A percentile compares a stretch with the other conserved stretches of the same genome.
phyloP scores from a whole-genome alignment of 2,888 invertebrate genomes.

The Melanostoma scalare region DNA sequence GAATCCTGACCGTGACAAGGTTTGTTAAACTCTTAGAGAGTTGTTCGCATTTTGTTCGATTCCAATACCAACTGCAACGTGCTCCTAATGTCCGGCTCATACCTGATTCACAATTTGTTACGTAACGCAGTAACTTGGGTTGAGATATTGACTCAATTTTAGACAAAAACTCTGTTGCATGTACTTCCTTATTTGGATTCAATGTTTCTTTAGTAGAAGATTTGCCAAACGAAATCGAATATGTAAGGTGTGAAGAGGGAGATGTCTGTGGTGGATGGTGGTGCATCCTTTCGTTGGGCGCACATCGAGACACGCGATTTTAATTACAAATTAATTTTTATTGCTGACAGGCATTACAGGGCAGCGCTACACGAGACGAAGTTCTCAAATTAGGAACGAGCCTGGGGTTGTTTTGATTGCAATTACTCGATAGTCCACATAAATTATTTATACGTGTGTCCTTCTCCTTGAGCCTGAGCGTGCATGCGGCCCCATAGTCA shows the following conservation, averaged over 20 bases:
- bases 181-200: constrained; percentile 40
- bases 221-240: constrained; percentile 7
- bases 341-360: constrained; percentile 59
- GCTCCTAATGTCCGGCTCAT: constrained; percentile 2
- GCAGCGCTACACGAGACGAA: constrained; percentile 22
- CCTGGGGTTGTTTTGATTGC: constrained; percentile 66
- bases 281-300: background rate
- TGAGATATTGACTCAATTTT: constrained; percentile 37
- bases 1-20: constrained; percentile 36
- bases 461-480: constrained; percentile 8
- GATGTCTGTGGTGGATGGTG: background rate
- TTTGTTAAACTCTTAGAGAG: constrained; percentile 36
- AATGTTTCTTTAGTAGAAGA: background rate
- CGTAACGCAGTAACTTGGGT: constrained; percentile 54
- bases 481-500: background rate
- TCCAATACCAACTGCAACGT: background rate
- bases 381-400: constrained; percentile 47
- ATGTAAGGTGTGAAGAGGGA: constrained; percentile 3
- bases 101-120: constrained; percentile 36
- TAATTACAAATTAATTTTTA: constrained; percentile 72
- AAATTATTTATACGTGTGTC: constrained; percentile 66
- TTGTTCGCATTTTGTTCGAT: constrained; percentile 38
- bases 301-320: constrained; percentile 57
- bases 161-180: constrained; percentile 1
- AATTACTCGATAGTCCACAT: constrained; percentile 65